These are phyloP conservation scores for Poicephalus gulielmi DNA, from an alignment of 2,113 vertebrate species.

Conservation along the genomic window DNA sequence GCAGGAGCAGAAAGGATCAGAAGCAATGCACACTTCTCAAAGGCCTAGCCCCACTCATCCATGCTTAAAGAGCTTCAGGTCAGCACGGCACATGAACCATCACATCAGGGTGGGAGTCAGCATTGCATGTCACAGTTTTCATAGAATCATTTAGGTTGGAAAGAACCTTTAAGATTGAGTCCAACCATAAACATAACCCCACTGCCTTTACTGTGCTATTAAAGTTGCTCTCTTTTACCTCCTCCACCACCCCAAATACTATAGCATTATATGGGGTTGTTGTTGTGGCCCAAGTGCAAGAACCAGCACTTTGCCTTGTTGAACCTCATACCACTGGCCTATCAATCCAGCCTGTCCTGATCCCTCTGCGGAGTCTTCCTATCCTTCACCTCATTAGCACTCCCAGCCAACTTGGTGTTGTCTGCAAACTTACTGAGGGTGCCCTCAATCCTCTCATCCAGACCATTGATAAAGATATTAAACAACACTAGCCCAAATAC, in stretches of 20 bases:
- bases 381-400: background rate
- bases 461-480: background rate
- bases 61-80: background rate
- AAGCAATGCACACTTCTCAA: background rate
- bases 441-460: background rate
- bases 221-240: background rate
- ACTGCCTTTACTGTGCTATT: background rate
- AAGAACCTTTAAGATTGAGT: background rate
- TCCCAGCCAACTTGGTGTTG: background rate
- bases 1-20: background rate
- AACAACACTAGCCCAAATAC: background rate
- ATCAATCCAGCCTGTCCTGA: background rate
- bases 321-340: background rate
- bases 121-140: background rate
- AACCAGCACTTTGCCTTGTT: background rate
- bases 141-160: background rate
- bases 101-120: background rate
- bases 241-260: background rate
- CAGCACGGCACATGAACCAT: background rate
- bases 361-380: background rate
- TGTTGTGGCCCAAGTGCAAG: background rate
- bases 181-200: background rate
- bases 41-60: background rate
- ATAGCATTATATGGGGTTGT: fast-evolving
- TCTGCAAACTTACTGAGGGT: background rate